Evolutionary conservation across 2,113 vertebrate genomes (phyloP), one percentile per base, ranked within the genome.

Genomic region (Apteryx mantelli): DNA sequence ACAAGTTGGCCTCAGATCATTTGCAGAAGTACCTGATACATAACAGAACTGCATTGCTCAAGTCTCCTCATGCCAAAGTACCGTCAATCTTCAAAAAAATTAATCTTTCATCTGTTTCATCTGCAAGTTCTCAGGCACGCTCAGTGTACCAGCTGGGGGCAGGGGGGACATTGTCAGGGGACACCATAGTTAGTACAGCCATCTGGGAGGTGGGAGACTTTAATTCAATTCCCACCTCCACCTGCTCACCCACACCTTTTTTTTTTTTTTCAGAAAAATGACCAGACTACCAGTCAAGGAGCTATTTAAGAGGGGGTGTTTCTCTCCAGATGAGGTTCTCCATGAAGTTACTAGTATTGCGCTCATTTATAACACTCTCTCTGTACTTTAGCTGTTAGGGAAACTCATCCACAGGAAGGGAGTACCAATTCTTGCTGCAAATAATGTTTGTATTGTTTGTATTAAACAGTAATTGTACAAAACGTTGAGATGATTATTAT

Each of bases 101-200:
- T 42, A 65, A 76, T 20, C 52, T 30, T 64, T 91, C n/a, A 50
- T 25, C 36, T 48, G 6, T 28, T 81, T 48, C 11, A 40, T n/a
- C 63, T 42, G 36, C 2, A 2, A 46, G 46, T 58, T 80, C 63
- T 80, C n/a, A 61, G 73, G 36, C 19, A 69, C 7, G 9, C 32
- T 58, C 79, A 38, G 40, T 82, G 53, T 26, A 40, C 42, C n/a
- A 65, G n/a, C 16, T 36, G 32, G 24, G 20, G 11, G 42, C 20
- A 34, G 42, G 66, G 9, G 5, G 15, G 3, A 71, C 42, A 58
- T 4, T 14, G 24, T 44, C 71, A 25, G 21, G 32, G 70, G 38
- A 2, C 2, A 30, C 44, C 12, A 5, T 24, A 4, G 1, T 70
- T 24, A 4, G 1, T 70, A n/a, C 18, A 66, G 56, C 4, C 25